A percentile compares a stretch with the other conserved stretches of the same genome.
phyloP scores from a whole-genome alignment of 2,888 invertebrate species.

The Ectemnius continuus region DNA sequence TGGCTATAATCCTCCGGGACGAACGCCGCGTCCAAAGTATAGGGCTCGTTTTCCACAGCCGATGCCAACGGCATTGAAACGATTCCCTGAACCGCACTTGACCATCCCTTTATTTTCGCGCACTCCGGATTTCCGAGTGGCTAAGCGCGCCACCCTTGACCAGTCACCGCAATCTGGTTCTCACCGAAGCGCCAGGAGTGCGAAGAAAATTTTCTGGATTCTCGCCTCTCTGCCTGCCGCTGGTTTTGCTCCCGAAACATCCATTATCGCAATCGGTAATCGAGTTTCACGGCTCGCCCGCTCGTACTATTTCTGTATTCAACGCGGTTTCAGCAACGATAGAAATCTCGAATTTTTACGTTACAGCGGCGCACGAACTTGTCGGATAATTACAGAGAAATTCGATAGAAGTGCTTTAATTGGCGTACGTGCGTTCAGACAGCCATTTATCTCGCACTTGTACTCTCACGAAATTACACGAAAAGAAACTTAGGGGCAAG shows the following conservation, averaged over 20 bases:
- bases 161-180: constrained; percentile 22
- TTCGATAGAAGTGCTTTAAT: too few relatives aligned
- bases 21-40: constrained; percentile 56
- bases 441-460: too few relatives aligned
- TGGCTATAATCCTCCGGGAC: constrained; percentile 70
- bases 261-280: constrained; percentile 28
- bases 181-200: constrained; percentile 18
- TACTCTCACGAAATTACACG: too few relatives aligned
- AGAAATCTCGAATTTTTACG: background rate
- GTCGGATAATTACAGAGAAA: too few relatives aligned
- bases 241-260: constrained; percentile 15
- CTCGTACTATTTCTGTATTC: background rate
- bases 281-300: constrained; percentile 1
- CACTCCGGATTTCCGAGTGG: constrained; percentile 35
- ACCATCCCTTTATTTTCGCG: constrained; percentile 42
- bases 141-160: constrained; percentile 10
- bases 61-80: constrained; percentile 52
- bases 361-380: too few relatives aligned
- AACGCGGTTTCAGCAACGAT: background rate
- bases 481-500: too few relatives aligned
- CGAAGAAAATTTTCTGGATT: constrained; percentile 39
- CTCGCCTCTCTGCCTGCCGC: constrained; percentile 20
- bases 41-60: constrained; percentile 20
- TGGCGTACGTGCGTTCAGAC: too few relatives aligned
- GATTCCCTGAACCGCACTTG: constrained; percentile 51